Conservation (phyloP, 2,888 invertebrate species). For the Syrista parreyssii region DNA sequence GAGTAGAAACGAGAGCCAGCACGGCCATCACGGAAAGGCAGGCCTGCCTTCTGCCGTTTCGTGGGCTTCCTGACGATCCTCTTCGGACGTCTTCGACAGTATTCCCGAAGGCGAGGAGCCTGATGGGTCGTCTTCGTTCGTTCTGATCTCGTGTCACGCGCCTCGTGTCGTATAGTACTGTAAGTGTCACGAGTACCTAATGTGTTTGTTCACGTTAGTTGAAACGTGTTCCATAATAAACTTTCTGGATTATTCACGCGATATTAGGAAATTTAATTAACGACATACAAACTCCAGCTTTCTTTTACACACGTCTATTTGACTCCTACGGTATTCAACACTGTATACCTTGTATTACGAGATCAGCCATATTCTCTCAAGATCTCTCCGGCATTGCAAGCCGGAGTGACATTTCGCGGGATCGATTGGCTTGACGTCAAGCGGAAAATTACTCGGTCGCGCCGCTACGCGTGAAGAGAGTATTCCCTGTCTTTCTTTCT, state of each 20-base stretch:
- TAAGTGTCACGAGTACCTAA: neutral
- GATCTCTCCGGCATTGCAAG: conserved; percentile 4
- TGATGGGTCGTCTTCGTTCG: conserved; percentile 41
- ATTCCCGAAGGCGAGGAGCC: conserved; percentile 50
- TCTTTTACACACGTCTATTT: neutral
- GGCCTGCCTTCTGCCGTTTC: conserved; percentile 46
- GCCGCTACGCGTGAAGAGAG: conserved; percentile 4
- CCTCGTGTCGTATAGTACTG: neutral
- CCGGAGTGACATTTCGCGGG: conserved; percentile 8
- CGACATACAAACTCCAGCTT: neutral
- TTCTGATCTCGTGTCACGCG: neutral
- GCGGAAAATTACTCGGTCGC: conserved; percentile 4
- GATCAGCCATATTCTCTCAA: conserved; percentile 10
- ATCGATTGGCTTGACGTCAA: conserved; percentile 14
- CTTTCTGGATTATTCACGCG: neutral
- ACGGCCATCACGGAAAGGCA: conserved; percentile 39
- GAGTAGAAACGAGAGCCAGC: conserved; percentile 1
- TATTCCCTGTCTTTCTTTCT: neutral
- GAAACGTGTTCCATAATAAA: neutral
- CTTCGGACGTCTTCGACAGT: conserved; percentile 33
- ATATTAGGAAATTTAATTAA: neutral
- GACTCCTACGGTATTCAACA: neutral
- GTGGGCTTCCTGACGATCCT: conserved; percentile 31
- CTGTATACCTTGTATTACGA: neutral
- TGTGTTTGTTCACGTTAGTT: neutral